These are phyloP conservation scores for Parotocinclus haroldoi DNA, from an alignment of 2,797 vertebrate genomes.

Conservation along the genomic window DNA sequence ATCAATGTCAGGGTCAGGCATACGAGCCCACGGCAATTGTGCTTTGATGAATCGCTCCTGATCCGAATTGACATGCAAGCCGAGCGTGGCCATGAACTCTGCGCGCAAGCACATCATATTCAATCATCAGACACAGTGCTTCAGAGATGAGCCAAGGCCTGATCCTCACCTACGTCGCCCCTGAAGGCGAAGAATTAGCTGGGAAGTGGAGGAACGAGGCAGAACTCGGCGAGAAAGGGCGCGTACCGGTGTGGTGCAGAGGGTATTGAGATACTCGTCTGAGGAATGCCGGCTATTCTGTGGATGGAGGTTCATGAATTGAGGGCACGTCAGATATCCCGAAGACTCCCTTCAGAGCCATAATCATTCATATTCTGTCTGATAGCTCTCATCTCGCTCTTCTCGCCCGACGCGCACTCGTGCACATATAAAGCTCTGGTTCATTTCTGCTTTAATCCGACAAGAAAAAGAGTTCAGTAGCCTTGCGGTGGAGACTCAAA, in stretches of 20 bases:
- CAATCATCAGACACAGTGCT: slow-evolving; percentile 24
- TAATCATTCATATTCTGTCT: slow-evolving; percentile 33
- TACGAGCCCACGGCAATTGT: slow-evolving; percentile 24
- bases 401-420: neutral
- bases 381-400: slow-evolving; percentile 20
- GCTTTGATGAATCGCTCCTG: slow-evolving; percentile 41
- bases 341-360: slow-evolving; percentile 36
- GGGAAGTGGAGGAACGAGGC: slow-evolving; percentile 16
- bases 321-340: slow-evolving; percentile 36
- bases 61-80: slow-evolving; percentile 42
- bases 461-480: slow-evolving; percentile 18
- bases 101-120: slow-evolving; percentile 37
- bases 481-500: neutral
- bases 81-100: slow-evolving; percentile 33
- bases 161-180: slow-evolving; percentile 25
- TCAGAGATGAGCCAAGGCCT: slow-evolving; percentile 17
- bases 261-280: slow-evolving; percentile 18
- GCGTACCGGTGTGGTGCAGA: slow-evolving; percentile 10
- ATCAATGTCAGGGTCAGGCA: slow-evolving; percentile 40
- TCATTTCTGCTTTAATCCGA: slow-evolving; percentile 4
- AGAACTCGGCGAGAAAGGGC: slow-evolving; percentile 10
- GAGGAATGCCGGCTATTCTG: slow-evolving; percentile 30
- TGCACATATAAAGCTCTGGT: neutral
- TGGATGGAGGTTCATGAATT: slow-evolving; percentile 36
- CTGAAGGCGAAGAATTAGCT: slow-evolving; percentile 17